Base-by-base conservation (phyloP, 1,140 invertebrate species). In the Coenobita brevimanus region DNA sequence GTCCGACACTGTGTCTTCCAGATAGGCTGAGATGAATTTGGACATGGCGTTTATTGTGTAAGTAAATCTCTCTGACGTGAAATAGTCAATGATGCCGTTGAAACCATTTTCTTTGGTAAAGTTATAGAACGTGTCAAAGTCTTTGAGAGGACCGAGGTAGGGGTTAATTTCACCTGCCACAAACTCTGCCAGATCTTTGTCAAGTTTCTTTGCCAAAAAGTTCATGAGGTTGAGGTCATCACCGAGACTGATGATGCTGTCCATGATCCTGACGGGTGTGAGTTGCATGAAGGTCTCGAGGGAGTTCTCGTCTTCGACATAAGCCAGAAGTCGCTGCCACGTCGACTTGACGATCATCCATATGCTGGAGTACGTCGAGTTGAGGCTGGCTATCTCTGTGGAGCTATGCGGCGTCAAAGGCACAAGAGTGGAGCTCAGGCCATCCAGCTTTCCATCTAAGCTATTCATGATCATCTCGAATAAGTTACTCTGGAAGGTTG, bases 1-100 rank as follows among this genome's bases (percentile, higher is more conserved):
- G 21, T 85, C 82, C 15, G 82, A 76, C 17, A 85, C 73, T n/a
- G 82, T 36, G 82, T 85, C 82, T 38, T 85, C 82, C 50, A 85
- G 82, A 36, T 85, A 85, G 0, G 73, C 82, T 15, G 82, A 75
- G 4, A 76, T 30, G 41, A 85, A 57, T 36, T 62, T 43, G 4
- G 69, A 43, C 50, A 85, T 78, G 6, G 38, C 41, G 21, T 75
- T 62, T n/a, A 85, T 24, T n/a, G 71, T 78, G 71, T 78, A 76
- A 3, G 43, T 41, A 24, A 85, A 85, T 43, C 54, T 76, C 24
- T 85, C 73, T 36, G 82, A 76, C 4, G 3, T 41, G 57, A 85
- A 76, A 57, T 85, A 85, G 57, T 85, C 82, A 13, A 85, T 54
- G 36, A 76, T 62, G 1, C 71, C 71, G 57, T 41, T 30, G 17